A percentile compares a stretch with the other conserved stretches of the same genome.
These are phyloP conservation scores for Torymus texanus DNA, from an alignment of 2,888 invertebrate genomes.

Conservation along the genomic window DNA sequence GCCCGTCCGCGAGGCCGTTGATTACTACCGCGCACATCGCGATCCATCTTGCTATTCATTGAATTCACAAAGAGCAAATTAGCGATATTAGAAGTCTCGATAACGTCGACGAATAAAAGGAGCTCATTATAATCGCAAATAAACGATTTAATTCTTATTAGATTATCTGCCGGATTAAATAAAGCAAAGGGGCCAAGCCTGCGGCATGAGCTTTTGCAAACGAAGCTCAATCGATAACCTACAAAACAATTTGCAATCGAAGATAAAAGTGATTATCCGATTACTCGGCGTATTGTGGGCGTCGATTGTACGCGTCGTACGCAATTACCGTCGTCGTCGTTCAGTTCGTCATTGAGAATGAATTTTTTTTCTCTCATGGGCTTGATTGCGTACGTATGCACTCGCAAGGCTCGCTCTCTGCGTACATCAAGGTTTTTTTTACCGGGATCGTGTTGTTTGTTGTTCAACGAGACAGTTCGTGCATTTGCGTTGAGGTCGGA, in stretches of 20 bases:
- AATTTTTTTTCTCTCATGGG: conserved; percentile 20
- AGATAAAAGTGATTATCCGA: conserved; percentile 23
- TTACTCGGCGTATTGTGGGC: conserved; percentile 27
- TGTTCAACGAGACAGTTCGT: conserved; percentile 6
- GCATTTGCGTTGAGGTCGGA: no score
- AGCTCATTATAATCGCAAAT: no score
- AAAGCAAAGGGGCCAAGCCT: background rate
- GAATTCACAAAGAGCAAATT: no score
- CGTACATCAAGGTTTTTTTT: conserved; percentile 24
- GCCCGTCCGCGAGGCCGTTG: no score
- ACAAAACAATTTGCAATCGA: conserved; percentile 20
- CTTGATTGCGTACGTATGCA: conserved; percentile 14
- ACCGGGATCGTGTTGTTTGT: conserved; percentile 23
- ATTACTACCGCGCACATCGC: no score
- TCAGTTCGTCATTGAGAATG: conserved; percentile 34
- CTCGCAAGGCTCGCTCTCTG: background rate
- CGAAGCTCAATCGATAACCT: conserved; percentile 21
- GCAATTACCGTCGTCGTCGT: conserved; percentile 26
- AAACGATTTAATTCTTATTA: no score
- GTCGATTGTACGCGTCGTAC: conserved; percentile 39
- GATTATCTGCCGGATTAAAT: background rate
- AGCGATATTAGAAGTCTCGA: no score
- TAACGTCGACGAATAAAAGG: no score
- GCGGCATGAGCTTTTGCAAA: background rate
- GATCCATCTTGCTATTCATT: no score